Evolutionary conservation across 2,888 invertebrate species (phyloP), one percentile per base, ranked within the genome.

Genomic region (Callyntrura guangdongensis): DNA sequence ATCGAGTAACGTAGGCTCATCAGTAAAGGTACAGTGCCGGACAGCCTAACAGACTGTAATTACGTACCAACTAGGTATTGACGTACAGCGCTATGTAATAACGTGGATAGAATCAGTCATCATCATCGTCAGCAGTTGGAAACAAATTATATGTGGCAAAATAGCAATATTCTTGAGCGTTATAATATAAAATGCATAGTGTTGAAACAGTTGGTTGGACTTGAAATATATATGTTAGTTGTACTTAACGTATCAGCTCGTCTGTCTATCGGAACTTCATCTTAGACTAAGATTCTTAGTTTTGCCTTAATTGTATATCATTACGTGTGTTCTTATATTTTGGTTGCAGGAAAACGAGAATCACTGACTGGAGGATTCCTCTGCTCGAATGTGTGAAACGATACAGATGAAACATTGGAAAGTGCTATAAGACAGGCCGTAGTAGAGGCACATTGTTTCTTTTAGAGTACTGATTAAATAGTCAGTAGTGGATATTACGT

Each of bases 331-430:
- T 20, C 20, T 11, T 17, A 11, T 14, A 11, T 72, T 72, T 14
- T 72, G 72, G 36, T 72, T 72, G 8, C 72, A 72, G 72, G 72
- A 47, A 72, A 20, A 72, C 72, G 45, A 45, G 72, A 72, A 59
- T 61, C 9, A 9, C 22, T 61, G 5, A 17, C 61, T 61, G 61
- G 61, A 61, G 61, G 22, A 61, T 61, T 61, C 61, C 14, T 56
- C 56, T n/a, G 11, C 56, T 56, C 17, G 56, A 56, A 14, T 56
- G 56, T 61, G 61, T 17, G 17, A 61, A 61, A n/a, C n/a, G 61
- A 61, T 20, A 61, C 61, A 61, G 22, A 22, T 22, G 22, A 61
- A 22, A 22, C 61, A 22, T 61, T 22, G 36, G 36, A 36, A 36
- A 36, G 36, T 36, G 36, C 36, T 36, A 6, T 36, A 36, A 36